Evolutionary conservation across 1,140 invertebrate genomes (phyloP), one percentile per base, ranked within the genome.

Genomic region (Parasteatoda tepidariorum): DNA sequence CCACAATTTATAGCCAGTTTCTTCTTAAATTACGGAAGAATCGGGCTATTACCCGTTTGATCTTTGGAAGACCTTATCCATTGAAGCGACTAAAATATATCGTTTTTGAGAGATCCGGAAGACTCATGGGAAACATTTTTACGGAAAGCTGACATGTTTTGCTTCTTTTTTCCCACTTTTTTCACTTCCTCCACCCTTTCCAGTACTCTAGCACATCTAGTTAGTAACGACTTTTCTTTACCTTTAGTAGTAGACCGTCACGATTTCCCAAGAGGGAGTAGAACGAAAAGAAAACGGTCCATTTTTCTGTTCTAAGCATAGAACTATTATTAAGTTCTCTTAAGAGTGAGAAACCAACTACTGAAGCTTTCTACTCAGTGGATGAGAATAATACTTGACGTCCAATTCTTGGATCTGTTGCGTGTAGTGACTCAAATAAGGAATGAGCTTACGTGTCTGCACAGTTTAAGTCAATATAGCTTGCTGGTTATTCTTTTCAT

Each of bases 261-360:
- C 62, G 30, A 66, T 66, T 66, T 66, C 62, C 62, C 62, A 66
- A n/a, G 62, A 66, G 62, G 34, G 22, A 59, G 22, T 24, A 3
- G 57, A 59, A 59, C 22, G 28, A n/a, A 59, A 31, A n/a, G 26
- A 66, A n/a, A 66, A n/a, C 30, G 26, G 28, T 30, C 28, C 59
- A 31, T 66, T 66, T 62, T 66, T 64, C 61, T 64, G 28, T 64
- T 33, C 26, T 30, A 30, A 62, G 26, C 59, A 30, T 31, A 28
- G 34, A 66, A 66, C 62, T 66, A 66, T 66, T 66, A 66, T 66
- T 66, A 66, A 66, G 62, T 66, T 66, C 62, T 66, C 34, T 30
- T 22, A 66, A 33, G 62, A n/a, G 30, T 33, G 22, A 33, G 62
- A 66, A 66, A 66, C 30, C 62, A 33, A 33, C 30, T 33, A 66